These are phyloP conservation scores for Pinna nobilis DNA, from an alignment of 1,140 invertebrate genomes.

Conservation along the genomic window DNA sequence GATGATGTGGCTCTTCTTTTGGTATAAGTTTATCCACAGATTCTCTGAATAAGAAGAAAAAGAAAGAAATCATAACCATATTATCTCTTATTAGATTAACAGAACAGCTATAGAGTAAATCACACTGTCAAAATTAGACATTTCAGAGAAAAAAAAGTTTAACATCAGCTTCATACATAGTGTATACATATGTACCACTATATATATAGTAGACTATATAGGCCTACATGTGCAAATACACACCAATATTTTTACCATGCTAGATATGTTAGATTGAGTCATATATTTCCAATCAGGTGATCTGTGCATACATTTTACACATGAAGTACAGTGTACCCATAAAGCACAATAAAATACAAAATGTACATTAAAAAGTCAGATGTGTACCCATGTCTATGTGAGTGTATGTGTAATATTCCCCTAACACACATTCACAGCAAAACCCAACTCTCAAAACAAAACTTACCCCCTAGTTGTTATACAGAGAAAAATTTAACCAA, in stretches of 20 bases:
- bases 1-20: conserved; percentile 30
- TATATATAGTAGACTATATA: no score
- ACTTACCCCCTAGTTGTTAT: background rate
- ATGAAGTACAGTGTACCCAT: background rate
- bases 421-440: conserved; percentile 2
- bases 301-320: background rate
- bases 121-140: background rate
- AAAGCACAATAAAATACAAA: conserved; percentile 3
- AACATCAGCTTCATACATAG: no score
- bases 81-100: background rate
- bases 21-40: conserved; percentile 36
- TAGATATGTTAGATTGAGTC: no score
- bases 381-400: conserved; percentile 1
- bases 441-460: background rate
- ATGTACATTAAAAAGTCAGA: background rate
- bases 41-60: conserved; percentile 25
- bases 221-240: no score
- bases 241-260: no score
- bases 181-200: no score
- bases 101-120: background rate
- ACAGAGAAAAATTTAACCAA: conserved; percentile 18
- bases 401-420: background rate
- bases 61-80: background rate
- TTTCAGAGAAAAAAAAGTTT: no score
- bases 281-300: background rate